These are phyloP conservation scores for Drepanosiphum platanoidis DNA, from an alignment of 2,888 invertebrate genomes.

Conservation along the genomic window DNA sequence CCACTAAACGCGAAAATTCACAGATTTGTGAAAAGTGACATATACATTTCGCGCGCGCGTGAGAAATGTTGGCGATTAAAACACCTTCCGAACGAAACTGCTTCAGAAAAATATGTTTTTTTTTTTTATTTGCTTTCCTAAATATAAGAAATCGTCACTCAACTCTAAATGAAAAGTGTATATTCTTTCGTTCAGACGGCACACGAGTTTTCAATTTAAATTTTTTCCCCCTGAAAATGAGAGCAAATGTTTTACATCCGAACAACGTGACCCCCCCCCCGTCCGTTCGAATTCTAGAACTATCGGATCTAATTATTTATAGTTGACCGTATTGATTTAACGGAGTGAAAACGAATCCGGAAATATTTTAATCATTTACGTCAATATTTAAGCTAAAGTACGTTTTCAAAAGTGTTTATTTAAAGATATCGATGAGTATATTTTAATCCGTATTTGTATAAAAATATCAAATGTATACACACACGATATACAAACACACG, in stretches of 20 bases:
- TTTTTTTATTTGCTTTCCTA: not conserved
- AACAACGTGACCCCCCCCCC: not conserved
- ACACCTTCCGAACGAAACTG: not conserved
- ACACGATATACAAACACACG: too few relatives aligned
- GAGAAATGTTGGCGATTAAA: conserved; percentile 23
- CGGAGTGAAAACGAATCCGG: not conserved
- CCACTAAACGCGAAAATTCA: not conserved
- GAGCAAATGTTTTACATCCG: not conserved
- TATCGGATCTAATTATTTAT: too few relatives aligned
- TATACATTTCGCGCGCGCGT: not conserved
- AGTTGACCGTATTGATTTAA: not conserved
- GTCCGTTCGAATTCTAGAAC: not conserved
- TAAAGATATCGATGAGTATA: too few relatives aligned
- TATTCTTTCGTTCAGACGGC: not conserved
- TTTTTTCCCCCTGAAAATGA: not conserved
- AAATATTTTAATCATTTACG: not conserved
- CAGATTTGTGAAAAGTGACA: not conserved
- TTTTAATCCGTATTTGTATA: too few relatives aligned
- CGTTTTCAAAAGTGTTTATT: too few relatives aligned
- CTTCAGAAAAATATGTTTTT: conserved; percentile 26
- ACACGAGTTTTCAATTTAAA: not conserved
- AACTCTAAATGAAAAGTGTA: not conserved
- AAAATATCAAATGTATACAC: too few relatives aligned
- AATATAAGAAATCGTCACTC: not conserved
- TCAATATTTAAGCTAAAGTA: too few relatives aligned